Conservation (phyloP, 2,113 vertebrate genomes). For the Corythaeola cristata region DNA sequence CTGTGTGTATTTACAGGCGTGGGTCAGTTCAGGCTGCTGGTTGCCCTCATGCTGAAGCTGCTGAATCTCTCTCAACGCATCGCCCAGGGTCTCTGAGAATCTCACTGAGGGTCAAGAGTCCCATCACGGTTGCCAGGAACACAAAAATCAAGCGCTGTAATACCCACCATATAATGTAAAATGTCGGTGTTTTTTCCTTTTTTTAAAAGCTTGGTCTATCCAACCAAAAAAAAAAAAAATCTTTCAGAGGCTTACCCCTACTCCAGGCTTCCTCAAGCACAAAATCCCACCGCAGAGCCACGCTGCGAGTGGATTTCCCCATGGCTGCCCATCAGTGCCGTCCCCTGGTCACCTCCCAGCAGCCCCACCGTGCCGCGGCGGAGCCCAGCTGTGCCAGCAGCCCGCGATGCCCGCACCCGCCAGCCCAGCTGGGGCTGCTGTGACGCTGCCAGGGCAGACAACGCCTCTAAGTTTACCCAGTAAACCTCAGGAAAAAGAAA, state of each 20-base stretch:
- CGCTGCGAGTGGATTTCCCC: not conserved
- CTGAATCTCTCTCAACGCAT: not conserved
- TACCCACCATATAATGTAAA: not conserved
- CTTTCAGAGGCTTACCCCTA: not conserved
- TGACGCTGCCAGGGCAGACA: not conserved
- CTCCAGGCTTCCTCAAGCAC: not conserved
- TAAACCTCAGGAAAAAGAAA: not conserved
- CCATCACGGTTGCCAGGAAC: accelerated
- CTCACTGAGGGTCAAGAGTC: not conserved
- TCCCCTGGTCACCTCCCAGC: not conserved
- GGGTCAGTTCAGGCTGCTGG: not conserved
- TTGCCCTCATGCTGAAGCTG: not conserved
- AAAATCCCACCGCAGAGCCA: not conserved
- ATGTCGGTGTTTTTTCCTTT: accelerated
- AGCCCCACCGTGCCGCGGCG: accelerated
- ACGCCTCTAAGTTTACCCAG: not conserved
- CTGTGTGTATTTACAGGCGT: not conserved
- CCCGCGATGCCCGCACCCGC: not conserved
- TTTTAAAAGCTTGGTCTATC: not conserved
- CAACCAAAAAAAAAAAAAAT: not conserved
- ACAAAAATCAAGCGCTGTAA: accelerated
- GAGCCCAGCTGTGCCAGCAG: not conserved
- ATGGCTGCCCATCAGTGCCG: not conserved
- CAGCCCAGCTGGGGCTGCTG: not conserved
- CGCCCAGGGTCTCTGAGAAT: too few relatives aligned